Conservation (phyloP, 2,888 invertebrate genomes). For the Meta bourneti region DNA sequence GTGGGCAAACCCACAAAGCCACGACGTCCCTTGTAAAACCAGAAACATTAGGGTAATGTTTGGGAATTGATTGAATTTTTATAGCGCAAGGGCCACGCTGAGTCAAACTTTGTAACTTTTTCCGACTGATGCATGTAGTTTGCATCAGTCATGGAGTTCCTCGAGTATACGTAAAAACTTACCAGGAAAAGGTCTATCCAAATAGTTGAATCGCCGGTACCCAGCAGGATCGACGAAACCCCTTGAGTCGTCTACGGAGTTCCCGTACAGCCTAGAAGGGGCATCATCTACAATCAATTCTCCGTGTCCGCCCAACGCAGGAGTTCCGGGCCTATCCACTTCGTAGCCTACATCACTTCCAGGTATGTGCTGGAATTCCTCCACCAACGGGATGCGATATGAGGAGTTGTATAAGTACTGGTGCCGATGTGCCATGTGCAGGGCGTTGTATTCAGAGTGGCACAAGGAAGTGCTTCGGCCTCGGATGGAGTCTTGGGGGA, state of each 20-base stretch:
- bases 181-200: conserved; percentile 53
- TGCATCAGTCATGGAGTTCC: no score
- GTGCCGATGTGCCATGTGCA: conserved; percentile 26
- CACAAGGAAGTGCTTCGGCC: conserved; percentile 36
- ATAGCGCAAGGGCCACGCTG: no score
- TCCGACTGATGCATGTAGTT: no score
- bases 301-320: conserved; percentile 28
- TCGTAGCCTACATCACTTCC: conserved; percentile 41
- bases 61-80: no score
- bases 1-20: no score
- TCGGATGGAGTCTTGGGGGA: conserved; percentile 22
- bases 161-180: neutral
- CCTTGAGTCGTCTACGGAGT: conserved; percentile 23
- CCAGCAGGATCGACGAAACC: conserved; percentile 18
- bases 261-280: neutral
- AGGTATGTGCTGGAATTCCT: conserved; percentile 12
- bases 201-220: conserved; percentile 22
- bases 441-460: conserved; percentile 26
- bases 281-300: conserved; percentile 33
- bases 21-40: no score
- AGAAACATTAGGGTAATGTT: no score
- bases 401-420: conserved; percentile 56
- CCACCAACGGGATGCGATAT: conserved; percentile 36
- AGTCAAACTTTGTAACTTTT: no score
- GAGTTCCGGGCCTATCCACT: conserved; percentile 60